Evolutionary conservation across 1,140 invertebrate species (phyloP), one percentile per base, ranked within the genome.

Genomic region (Kradibia gibbosae): DNA sequence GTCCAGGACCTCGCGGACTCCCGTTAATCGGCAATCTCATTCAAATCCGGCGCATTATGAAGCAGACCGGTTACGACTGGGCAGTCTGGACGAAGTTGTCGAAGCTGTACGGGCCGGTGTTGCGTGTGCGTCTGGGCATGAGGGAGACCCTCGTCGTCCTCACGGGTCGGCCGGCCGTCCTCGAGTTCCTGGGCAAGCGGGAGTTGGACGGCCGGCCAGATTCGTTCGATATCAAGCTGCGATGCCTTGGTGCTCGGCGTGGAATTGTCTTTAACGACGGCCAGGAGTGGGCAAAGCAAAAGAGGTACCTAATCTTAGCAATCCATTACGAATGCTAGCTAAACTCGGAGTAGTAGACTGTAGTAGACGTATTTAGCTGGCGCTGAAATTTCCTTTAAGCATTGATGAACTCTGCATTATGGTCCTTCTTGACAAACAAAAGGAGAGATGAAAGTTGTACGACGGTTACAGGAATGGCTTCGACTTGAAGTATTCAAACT

Each of bases 171-270:
- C 81, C 86, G 2, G 89, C 88, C 2, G 84, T 91, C 0, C 60
- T 88, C 0, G 88, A 91, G 78, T 86, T 91, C 81, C 81, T 91
- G 8, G 74, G 77, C 10, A 81, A 84, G 31, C 83, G 86, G 0
- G 90, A 91, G 78, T 91, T 91, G 25, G 88, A 91, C 45, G 90
- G 89, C 3, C 86, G 90, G 82, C 88, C 89, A 3, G 82, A 89
- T 42, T 84, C 83, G 65, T 88, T 88, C 74, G 55, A 89, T 8
- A 86, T 87, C 67, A 85, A 75, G 28, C 84, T 86, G 15, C 85
- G 89, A 60, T 88, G 86, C 0, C 75, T 88, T 7, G 90, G 88
- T 0, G 70, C 83, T 53, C 82, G 74, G 25, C 85, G 86, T 17
- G 90, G 90, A 70, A 82, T 91, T 13, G 50, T 91, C 7, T 91